phyloP scores from a whole-genome alignment of 2,113 vertebrate species.

The Pomatostomus ruficeps region DNA sequence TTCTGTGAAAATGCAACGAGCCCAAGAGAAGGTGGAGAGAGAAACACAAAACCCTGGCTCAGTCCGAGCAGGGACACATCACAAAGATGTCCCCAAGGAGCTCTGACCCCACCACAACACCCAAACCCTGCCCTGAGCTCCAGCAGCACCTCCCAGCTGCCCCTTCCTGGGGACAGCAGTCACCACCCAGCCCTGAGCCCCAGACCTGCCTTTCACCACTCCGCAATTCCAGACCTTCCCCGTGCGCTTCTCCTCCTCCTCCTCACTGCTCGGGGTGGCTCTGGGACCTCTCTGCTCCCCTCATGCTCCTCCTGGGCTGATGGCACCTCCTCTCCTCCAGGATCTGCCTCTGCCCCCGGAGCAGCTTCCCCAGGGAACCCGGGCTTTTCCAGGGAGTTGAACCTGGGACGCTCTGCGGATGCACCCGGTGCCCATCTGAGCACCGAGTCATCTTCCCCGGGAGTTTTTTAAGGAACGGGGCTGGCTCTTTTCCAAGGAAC shows the following conservation, averaged over 20 bases:
- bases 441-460: background rate
- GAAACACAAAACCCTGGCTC: accelerated
- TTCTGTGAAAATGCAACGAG: background rate
- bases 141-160: accelerated
- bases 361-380: background rate
- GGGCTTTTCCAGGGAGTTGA: background rate
- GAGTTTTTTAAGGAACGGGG: conserved; percentile 4
- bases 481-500: background rate
- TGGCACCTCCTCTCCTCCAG: background rate
- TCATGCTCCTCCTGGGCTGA: background rate
- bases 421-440: background rate
- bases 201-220: background rate
- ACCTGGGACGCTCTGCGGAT: background rate
- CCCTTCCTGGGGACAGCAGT: background rate
- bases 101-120: accelerated
- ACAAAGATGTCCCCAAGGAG: background rate
- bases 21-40: background rate
- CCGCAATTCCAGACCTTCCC: background rate
- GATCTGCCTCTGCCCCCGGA: background rate
- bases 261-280: background rate
- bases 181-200: background rate
- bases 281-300: background rate
- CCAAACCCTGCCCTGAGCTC: background rate
- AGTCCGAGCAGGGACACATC: background rate
- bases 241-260: background rate